These are phyloP conservation scores for Dipodomys stephensi DNA, from an alignment of 2,113 vertebrate genomes.

Conservation along the genomic window DNA sequence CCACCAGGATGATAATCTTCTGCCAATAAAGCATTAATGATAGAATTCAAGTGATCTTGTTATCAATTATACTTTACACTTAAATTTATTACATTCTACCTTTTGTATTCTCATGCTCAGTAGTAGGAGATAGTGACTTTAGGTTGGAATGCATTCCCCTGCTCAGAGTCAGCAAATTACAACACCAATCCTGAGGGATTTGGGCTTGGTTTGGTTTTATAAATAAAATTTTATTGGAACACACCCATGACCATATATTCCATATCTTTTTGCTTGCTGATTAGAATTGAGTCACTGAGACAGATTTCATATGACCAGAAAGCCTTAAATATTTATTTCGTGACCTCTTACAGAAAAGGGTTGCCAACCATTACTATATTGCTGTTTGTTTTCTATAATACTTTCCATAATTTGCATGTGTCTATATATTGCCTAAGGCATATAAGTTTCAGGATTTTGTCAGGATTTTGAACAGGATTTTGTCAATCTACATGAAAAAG, in stretches of 20 bases:
- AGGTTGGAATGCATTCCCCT: not conserved
- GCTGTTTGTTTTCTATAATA: not conserved
- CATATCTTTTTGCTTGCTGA: not conserved
- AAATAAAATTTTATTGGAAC: slow-evolving; percentile 28
- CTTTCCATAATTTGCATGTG: not conserved
- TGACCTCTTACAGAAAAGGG: not conserved
- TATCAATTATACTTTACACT: slow-evolving; percentile 3
- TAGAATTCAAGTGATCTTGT: not conserved
- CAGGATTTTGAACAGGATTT: not conserved
- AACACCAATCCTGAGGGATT: not conserved
- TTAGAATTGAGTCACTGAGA: not conserved
- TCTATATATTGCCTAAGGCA: not conserved
- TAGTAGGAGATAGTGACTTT: not conserved
- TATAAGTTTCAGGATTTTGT: not conserved
- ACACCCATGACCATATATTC: not conserved
- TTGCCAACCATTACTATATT: not conserved
- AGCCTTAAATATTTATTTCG: not conserved
- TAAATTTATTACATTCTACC: not conserved
- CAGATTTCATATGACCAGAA: not conserved
- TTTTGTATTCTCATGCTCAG: not conserved
- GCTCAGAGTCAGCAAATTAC: not conserved
- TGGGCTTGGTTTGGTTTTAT: not conserved
- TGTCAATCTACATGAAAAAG: not conserved
- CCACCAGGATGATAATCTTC: slow-evolving; percentile 29
- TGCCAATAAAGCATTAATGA: not conserved